Conservation (phyloP, 2,888 invertebrate genomes). For the Drosophila glabriapex region DNA sequence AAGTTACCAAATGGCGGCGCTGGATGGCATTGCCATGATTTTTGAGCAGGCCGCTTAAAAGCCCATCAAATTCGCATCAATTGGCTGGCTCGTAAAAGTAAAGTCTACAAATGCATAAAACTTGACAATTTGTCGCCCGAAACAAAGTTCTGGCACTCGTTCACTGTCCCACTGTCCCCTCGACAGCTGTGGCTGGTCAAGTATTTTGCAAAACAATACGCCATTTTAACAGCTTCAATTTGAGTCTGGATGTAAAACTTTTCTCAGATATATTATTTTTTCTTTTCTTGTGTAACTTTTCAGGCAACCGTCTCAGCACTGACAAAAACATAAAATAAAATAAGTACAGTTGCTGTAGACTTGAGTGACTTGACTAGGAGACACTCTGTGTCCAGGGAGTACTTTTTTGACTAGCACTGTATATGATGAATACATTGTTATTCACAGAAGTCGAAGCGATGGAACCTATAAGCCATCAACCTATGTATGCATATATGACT, state of each 20-base stretch:
- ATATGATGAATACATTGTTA: not conserved
- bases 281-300: constrained; percentile 42
- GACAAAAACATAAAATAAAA: constrained; percentile 13
- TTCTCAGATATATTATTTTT: constrained; percentile 21
- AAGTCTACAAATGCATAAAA: constrained; percentile 51
- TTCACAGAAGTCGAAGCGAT: not conserved
- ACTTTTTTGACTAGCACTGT: not conserved
- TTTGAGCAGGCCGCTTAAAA: constrained; percentile 34
- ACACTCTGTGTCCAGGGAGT: not conserved
- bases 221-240: constrained; percentile 71
- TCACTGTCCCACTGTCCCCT: not conserved
- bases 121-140: constrained; percentile 58
- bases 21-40: constrained; percentile 30
- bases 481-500: not conserved
- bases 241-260: constrained; percentile 66
- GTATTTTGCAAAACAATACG: constrained; percentile 72
- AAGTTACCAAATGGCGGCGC: not conserved
- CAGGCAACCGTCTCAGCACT: constrained; percentile 39
- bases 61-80: constrained; percentile 57
- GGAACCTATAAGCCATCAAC: not conserved
- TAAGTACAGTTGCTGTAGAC: not conserved
- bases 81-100: constrained; percentile 48
- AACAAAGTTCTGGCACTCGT: constrained; percentile 18
- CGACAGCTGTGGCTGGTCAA: constrained; percentile 40
- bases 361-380: not conserved